These are phyloP conservation scores for Cochlearius cochlearius DNA, from an alignment of 2,113 vertebrate species.

Conservation along the genomic window DNA sequence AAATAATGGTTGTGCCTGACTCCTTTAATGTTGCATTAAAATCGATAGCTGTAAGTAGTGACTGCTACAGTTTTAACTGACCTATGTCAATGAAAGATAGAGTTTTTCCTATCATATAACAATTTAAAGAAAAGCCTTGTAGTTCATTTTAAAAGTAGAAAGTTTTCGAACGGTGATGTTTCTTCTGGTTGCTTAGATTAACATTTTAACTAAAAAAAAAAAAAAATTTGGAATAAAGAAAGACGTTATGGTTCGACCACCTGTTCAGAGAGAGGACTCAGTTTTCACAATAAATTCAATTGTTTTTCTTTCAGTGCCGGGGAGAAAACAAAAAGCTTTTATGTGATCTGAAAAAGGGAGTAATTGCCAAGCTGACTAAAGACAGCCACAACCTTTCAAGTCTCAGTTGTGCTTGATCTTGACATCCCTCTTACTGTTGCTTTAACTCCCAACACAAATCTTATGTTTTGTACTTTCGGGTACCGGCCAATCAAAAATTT, in stretches of 20 bases:
- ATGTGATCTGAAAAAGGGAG: neutral
- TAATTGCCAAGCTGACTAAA: conserved; percentile 38
- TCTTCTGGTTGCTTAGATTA: neutral
- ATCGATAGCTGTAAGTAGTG: conserved; percentile 65
- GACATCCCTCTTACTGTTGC: neutral
- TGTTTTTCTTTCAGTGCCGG: neutral
- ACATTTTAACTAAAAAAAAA: neutral
- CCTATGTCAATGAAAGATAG: conserved; percentile 42
- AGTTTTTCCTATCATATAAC: neutral
- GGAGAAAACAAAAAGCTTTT: neutral
- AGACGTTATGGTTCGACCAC: neutral
- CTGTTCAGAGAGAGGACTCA: neutral
- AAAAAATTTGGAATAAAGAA: neutral
- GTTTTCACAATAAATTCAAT: conserved; percentile 48
- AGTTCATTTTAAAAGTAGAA: neutral
- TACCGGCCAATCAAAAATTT: neutral
- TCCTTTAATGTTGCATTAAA: conserved; percentile 64
- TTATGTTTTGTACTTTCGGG: neutral
- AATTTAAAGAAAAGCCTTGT: neutral
- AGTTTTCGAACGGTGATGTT: neutral
- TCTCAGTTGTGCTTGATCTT: neutral
- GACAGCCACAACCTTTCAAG: neutral
- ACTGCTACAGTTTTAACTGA: conserved; percentile 57
- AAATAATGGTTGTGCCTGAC: conserved; percentile 58
- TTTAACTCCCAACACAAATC: neutral